phyloP scores from a whole-genome alignment of 2,888 invertebrate species.

The Drosophila emarginata region DNA sequence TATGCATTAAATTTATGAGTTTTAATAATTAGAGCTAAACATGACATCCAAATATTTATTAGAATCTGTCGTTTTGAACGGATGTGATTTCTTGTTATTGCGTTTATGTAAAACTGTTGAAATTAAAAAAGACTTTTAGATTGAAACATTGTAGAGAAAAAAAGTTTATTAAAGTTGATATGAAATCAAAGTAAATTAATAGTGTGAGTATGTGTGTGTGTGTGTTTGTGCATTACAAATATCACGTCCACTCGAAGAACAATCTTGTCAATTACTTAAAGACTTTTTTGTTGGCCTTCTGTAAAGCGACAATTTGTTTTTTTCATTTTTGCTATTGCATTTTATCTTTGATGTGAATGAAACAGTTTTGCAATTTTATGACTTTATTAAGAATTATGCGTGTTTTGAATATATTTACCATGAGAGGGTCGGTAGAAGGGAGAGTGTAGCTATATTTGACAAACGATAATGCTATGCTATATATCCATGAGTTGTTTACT shows the following conservation, averaged over 20 bases:
- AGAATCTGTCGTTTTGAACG: no score
- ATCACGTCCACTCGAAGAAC: neutral
- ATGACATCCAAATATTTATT: no score
- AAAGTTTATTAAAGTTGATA: no score
- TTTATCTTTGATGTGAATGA: neutral
- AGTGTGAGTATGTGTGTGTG: neutral
- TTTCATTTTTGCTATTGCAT: neutral
- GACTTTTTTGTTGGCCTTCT: neutral
- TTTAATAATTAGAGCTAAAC: no score
- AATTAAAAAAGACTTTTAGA: no score
- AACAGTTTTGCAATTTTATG: constrained; percentile 50
- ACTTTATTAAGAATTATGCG: constrained; percentile 71
- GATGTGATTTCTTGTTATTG: no score
- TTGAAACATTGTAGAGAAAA: no score
- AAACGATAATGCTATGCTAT: constrained; percentile 62
- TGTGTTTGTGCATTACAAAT: neutral
- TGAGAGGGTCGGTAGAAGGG: neutral
- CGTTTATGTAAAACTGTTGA: no score
- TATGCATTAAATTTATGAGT: no score
- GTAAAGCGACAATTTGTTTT: neutral
- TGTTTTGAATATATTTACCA: constrained; percentile 68
- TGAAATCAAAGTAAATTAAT: neutral
- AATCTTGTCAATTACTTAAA: constrained; percentile 1
- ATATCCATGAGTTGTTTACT: constrained; percentile 16
- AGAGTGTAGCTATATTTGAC: constrained; percentile 31